Evolutionary conservation across 2,113 vertebrate species (phyloP).

Genomic region (Aplodontia rufa): DNA sequence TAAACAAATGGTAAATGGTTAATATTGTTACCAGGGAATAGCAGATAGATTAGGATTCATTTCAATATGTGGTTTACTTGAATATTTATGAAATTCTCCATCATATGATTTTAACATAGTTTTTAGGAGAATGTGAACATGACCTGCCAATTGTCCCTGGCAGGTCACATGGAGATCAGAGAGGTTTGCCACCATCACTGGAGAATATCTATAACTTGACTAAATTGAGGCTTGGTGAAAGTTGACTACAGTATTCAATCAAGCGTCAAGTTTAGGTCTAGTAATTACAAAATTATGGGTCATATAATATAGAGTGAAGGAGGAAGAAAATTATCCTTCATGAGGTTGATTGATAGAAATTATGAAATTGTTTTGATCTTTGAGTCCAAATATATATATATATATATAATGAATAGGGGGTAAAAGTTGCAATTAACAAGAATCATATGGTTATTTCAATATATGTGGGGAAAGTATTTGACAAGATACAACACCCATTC

Average conservation of each 20-base stretch:
- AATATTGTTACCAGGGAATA: background rate
- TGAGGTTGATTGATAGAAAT: background rate
- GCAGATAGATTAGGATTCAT: background rate
- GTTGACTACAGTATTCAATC: background rate
- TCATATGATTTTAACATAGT: background rate
- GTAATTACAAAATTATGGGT: background rate
- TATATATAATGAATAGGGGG: background rate
- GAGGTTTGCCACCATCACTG: rapidly evolving
- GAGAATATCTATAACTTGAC: background rate
- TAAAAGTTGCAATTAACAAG: background rate
- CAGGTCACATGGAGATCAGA: background rate
- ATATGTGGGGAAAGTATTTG: too few species aligned
- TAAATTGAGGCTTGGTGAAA: background rate
- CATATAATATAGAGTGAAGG: background rate
- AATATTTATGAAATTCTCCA: background rate
- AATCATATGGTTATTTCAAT: too few species aligned
- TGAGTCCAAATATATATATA: background rate
- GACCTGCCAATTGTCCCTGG: background rate
- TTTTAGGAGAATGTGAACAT: background rate
- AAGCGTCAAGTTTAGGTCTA: background rate
- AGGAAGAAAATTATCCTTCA: background rate
- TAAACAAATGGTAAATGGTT: background rate
- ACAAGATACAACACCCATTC: too few species aligned
- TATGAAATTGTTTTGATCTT: background rate
- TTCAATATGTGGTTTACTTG: background rate